phyloP scores from a whole-genome alignment of 2,797 vertebrate species.

The Gobionotothen gibberifrons region DNA sequence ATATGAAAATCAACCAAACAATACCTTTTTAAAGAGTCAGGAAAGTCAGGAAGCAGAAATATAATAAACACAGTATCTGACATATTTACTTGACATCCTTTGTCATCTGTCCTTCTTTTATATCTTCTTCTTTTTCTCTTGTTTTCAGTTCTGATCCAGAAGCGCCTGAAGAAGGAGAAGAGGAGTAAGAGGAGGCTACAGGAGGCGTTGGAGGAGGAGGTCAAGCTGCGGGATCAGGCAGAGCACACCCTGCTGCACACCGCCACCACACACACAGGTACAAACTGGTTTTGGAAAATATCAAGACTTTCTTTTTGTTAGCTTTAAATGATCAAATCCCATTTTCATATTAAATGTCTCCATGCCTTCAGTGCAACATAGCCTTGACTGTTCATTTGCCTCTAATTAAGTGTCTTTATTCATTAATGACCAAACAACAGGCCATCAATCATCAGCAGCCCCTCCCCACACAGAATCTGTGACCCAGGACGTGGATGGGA shows the following conservation, averaged over 20 bases:
- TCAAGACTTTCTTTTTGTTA: conserved; percentile 22
- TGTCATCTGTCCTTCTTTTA: not conserved
- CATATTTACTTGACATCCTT: not conserved
- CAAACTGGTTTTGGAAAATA: not conserved
- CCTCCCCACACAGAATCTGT: conserved; percentile 91
- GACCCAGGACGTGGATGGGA: conserved; percentile 95
- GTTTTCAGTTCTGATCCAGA: conserved; percentile 91
- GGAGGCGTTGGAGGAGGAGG: conserved; percentile 96
- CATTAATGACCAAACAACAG: conserved; percentile 76
- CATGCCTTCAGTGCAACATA: conserved; percentile 50
- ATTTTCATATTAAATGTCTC: conserved; percentile 73
- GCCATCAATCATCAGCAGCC: conserved; percentile 87
- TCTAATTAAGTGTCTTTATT: conserved; percentile 78
- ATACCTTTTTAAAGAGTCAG: conserved; percentile 28
- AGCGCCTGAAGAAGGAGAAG: conserved; percentile 97
- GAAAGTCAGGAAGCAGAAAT: conserved; percentile 30
- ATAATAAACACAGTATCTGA: conserved; percentile 5
- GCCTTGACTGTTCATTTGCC: conserved; percentile 67
- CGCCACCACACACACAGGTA: conserved; percentile 74
- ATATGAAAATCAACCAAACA: conserved; percentile 6
- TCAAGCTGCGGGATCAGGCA: conserved; percentile 93
- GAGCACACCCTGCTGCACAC: conserved; percentile 93
- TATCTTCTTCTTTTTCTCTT: not conserved
- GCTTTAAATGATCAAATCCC: conserved; percentile 2
- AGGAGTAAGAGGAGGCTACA: conserved; percentile 96